These are phyloP conservation scores for Camponotus vicinus DNA, from an alignment of 1,140 invertebrate species.

Conservation along the genomic window DNA sequence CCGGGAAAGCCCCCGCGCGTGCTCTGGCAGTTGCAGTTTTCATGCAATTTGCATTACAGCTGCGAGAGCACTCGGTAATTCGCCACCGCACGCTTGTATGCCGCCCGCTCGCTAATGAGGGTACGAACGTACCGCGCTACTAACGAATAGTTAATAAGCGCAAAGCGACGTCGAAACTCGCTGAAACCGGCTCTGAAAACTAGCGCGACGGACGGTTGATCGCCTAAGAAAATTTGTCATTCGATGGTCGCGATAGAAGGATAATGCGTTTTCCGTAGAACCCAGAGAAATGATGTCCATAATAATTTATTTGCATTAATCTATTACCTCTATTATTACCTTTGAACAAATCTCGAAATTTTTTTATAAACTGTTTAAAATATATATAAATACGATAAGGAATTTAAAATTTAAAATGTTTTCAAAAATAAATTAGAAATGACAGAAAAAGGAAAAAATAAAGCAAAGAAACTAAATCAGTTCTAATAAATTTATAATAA, in stretches of 20 bases:
- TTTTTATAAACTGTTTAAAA: constrained; percentile 6
- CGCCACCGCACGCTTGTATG: constrained; percentile 66
- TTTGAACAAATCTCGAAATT: background rate
- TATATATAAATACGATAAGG: background rate
- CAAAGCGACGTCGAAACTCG: constrained; percentile 70
- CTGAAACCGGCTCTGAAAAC: constrained; percentile 59
- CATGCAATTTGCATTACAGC: constrained; percentile 77
- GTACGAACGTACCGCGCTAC: constrained; percentile 66
- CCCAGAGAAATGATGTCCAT: background rate
- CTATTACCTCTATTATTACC: too few species aligned
- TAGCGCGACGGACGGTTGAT: constrained; percentile 60
- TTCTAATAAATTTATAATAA: background rate
- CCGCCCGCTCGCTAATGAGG: constrained; percentile 71
- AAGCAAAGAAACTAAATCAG: background rate
- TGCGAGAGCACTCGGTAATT: constrained; percentile 71
- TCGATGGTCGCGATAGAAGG: background rate
- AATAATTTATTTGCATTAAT: too few species aligned
- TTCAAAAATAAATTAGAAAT: background rate
- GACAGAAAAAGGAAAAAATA: background rate
- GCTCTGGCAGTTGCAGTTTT: constrained; percentile 70
- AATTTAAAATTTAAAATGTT: background rate
- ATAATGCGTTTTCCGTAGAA: background rate
- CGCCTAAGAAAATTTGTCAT: constrained; percentile 67
- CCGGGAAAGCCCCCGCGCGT: constrained; percentile 51
- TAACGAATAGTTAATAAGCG: constrained; percentile 77